These are phyloP conservation scores for Ligdia adustata DNA, from an alignment of 2,888 invertebrate genomes.

Conservation along the genomic window DNA sequence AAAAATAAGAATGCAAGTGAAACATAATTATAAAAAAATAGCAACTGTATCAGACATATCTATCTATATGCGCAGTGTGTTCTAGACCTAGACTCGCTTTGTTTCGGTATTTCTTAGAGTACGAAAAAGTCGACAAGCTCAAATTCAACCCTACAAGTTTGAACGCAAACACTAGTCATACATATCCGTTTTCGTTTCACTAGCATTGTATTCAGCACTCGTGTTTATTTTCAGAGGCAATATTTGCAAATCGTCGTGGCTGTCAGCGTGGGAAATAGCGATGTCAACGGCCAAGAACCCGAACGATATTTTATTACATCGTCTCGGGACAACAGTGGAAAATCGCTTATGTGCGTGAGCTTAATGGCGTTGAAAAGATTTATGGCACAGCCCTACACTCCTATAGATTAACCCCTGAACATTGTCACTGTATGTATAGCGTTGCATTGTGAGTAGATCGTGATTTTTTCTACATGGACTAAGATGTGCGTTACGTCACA, in stretches of 20 bases:
- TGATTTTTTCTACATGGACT: too few relatives aligned
- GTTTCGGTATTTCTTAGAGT: too few relatives aligned
- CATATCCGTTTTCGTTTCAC: conserved; percentile 12
- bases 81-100: too few relatives aligned
- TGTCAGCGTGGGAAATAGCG: conserved; percentile 34
- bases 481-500: too few relatives aligned
- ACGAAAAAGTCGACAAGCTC: background rate
- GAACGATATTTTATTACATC: conserved; percentile 50
- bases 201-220: conserved; percentile 12
- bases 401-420: conserved; percentile 36
- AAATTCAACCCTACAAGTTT: conserved; percentile 20
- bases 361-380: conserved; percentile 67
- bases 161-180: conserved; percentile 18
- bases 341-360: conserved; percentile 55
- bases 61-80: too few relatives aligned
- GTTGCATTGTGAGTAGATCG: too few relatives aligned
- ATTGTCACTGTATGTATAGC: conserved; percentile 24
- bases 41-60: too few relatives aligned
- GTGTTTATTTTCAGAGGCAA: conserved; percentile 28
- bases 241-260: conserved; percentile 28
- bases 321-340: conserved; percentile 40
- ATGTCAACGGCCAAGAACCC: conserved; percentile 47
- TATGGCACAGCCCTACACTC: conserved; percentile 30
- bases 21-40: too few relatives aligned
- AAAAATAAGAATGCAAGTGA: too few relatives aligned